These are phyloP conservation scores for Noctua fimbriata DNA, from an alignment of 2,888 invertebrate species.

Conservation along the genomic window DNA sequence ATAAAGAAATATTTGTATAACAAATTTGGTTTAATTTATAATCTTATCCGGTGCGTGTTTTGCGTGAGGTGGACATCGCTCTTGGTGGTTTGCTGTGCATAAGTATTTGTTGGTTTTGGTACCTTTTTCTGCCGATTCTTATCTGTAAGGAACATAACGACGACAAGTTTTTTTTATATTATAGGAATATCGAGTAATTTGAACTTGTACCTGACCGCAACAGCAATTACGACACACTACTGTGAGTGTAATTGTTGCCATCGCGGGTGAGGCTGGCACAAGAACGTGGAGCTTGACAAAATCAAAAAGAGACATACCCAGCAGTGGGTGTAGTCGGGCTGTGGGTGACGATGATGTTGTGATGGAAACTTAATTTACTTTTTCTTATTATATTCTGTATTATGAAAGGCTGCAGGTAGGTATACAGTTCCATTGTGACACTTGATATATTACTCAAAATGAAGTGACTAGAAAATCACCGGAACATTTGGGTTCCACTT, in stretches of 20 bases:
- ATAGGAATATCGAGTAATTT: not conserved
- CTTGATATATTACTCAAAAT: not conserved
- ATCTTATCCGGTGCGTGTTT: constrained; percentile 48
- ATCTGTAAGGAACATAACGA: constrained; percentile 56
- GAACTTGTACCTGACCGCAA: not conserved
- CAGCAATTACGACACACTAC: not conserved
- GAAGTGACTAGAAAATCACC: not conserved
- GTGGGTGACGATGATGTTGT: not conserved
- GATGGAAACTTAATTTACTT: not conserved
- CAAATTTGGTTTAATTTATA: constrained; percentile 50
- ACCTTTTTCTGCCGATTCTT: constrained; percentile 49
- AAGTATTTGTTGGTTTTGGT: constrained; percentile 44
- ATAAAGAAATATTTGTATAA: constrained; percentile 62
- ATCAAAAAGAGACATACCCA: not conserved
- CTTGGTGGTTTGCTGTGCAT: constrained; percentile 56
- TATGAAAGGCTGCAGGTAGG: not conserved
- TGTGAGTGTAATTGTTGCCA: not conserved
- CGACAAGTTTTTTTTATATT: not conserved
- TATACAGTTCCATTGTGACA: not conserved
- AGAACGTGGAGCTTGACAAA: not conserved
- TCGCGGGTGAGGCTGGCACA: not conserved
- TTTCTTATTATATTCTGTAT: not conserved
- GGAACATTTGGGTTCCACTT: not conserved
- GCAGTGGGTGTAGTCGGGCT: not conserved
- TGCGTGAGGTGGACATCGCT: constrained; percentile 32